Conservation (phyloP, 2,113 vertebrate genomes). For the Anhinga anhinga region DNA sequence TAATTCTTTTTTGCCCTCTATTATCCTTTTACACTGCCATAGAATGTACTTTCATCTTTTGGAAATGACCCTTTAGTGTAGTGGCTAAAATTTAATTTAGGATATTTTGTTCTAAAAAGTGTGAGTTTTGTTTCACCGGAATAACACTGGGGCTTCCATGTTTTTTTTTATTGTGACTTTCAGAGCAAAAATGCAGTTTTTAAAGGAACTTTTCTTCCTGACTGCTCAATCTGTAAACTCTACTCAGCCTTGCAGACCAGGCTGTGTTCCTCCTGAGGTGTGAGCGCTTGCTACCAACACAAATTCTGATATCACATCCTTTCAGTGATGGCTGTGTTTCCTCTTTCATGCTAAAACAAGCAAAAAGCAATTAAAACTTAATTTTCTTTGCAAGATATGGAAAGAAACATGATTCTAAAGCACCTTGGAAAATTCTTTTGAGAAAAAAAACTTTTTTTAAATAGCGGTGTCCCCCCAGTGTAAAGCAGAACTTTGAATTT, state of each 20-base stretch:
- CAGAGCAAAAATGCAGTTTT: not conserved
- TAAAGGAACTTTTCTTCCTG: not conserved
- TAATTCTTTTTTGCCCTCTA: slow-evolving; percentile 34
- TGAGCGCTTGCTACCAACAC: not conserved
- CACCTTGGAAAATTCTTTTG: not conserved
- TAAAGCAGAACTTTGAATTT: not conserved
- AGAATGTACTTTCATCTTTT: slow-evolving; percentile 41
- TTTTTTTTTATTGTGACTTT: not conserved
- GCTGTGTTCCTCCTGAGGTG: not conserved
- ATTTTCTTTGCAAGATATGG: not conserved
- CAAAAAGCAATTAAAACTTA: not conserved
- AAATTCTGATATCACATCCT: not conserved
- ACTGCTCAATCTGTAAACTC: not conserved
- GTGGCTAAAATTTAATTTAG: slow-evolving; percentile 42
- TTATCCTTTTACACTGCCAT: slow-evolving; percentile 34
- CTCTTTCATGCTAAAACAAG: not conserved
- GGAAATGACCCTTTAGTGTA: slow-evolving; percentile 15
- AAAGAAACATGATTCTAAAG: not conserved
- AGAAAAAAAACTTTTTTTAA: not conserved
- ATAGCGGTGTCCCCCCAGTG: too few species aligned
- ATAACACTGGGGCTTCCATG: not conserved
- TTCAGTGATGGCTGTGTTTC: not conserved
- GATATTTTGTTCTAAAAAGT: not conserved
- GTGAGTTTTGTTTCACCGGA: not conserved
- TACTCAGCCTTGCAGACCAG: not conserved